These are phyloP conservation scores for Saimiri boliviensis DNA, from an alignment of 2,113 vertebrate species.

Conservation along the genomic window DNA sequence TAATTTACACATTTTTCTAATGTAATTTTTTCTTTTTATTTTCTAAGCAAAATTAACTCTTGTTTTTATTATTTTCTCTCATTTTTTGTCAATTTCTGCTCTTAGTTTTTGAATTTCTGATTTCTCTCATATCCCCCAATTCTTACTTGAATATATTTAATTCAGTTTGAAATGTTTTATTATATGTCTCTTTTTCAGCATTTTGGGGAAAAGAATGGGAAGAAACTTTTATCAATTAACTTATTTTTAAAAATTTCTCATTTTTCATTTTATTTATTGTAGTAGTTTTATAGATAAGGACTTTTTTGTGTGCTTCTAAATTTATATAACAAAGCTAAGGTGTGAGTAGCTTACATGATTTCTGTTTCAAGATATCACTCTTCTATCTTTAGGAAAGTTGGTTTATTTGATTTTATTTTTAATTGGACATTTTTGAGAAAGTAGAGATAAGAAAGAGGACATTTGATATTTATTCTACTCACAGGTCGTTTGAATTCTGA, in stretches of 20 bases:
- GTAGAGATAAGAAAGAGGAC: neutral
- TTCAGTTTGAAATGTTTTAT: neutral
- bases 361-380: neutral
- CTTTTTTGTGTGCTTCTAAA: neutral
- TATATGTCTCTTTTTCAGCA: neutral
- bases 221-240: neutral
- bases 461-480: neutral
- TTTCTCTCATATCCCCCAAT: neutral
- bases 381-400: neutral
- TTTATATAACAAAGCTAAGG: neutral
- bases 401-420: neutral
- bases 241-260: neutral
- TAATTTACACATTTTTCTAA: neutral
- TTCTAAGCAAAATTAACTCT: neutral
- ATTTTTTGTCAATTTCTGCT: neutral
- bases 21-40: neutral
- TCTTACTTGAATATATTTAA: neutral
- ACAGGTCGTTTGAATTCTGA: neutral
- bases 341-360: neutral
- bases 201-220: neutral
- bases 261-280: neutral
- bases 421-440: neutral
- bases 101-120: neutral
- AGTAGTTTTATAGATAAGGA: neutral
- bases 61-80: neutral